Percentiles rank a stretch among this genome's conserved stretches.
These are phyloP conservation scores for Bostrychus sinensis DNA, from an alignment of 2,113 vertebrate genomes.

Conservation along the genomic window DNA sequence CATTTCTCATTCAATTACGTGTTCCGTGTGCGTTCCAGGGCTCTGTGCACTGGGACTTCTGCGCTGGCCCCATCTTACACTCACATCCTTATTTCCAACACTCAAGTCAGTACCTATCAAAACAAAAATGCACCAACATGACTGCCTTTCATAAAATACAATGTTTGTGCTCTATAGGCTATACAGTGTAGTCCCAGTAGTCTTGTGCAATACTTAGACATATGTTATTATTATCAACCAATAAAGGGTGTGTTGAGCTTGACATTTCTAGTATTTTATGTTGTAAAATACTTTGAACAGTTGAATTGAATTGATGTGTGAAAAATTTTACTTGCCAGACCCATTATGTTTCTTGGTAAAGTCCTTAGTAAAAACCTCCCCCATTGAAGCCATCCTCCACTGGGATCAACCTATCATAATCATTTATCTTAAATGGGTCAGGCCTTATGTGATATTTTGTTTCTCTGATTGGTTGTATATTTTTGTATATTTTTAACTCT, in stretches of 20 bases:
- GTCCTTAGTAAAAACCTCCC: too few species aligned
- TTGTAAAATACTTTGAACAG: not conserved
- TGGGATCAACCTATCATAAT: not conserved
- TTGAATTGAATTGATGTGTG: too few species aligned
- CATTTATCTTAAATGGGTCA: not conserved
- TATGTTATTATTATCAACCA: not conserved
- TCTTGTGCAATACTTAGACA: not conserved
- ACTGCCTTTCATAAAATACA: not conserved
- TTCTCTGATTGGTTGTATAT: not conserved
- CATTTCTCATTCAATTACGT: slow-evolving; percentile 78
- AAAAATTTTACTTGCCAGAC: too few species aligned
- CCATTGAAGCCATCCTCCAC: not conserved
- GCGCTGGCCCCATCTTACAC: slow-evolving; percentile 59
- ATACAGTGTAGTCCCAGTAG: slow-evolving; percentile 19
- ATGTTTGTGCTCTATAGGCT: slow-evolving; percentile 28
- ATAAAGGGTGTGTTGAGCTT: not conserved
- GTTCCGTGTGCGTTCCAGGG: slow-evolving; percentile 76
- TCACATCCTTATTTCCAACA: slow-evolving; percentile 59
- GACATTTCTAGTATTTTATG: not conserved
- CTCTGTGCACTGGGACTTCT: slow-evolving; percentile 63
- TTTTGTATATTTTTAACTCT: not conserved
- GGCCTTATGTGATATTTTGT: not conserved
- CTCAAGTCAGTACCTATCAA: slow-evolving; percentile 54
- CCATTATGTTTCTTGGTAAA: too few species aligned
- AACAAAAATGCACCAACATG: slow-evolving; percentile 49